phyloP scores from a whole-genome alignment of 2,797 vertebrate species.

The Galaxias olidus region DNA sequence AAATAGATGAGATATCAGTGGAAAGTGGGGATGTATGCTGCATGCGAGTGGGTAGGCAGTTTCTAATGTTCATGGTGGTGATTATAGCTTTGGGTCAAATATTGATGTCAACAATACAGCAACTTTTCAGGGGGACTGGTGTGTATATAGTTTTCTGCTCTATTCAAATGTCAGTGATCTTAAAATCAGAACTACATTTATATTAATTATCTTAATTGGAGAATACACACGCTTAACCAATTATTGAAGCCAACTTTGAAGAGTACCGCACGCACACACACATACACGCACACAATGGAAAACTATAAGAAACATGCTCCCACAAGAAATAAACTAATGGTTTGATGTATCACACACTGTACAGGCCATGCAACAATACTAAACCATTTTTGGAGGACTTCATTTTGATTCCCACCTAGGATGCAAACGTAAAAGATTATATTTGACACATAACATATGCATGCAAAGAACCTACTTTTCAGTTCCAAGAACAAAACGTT shows the following conservation, averaged over 20 bases:
- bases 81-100: conserved; percentile 43
- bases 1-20: conserved; percentile 41
- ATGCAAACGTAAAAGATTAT: conserved; percentile 89
- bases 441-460: conserved; percentile 94
- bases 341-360: conserved; percentile 74
- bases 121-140: conserved; percentile 24
- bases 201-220: conserved; percentile 37
- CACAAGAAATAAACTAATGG: conserved; percentile 69
- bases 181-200: conserved; percentile 30
- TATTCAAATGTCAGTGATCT: conserved; percentile 48
- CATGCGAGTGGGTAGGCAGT: conserved; percentile 16
- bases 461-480: conserved; percentile 95
- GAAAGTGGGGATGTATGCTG: conserved; percentile 19
- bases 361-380: conserved; percentile 78
- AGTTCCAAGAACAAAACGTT: conserved; percentile 87
- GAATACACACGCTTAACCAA: conserved; percentile 38
- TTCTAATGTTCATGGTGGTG: conserved; percentile 29
- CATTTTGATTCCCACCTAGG: conserved; percentile 85
- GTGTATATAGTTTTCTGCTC: conserved; percentile 36
- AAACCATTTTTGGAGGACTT: conserved; percentile 83
- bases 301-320: conserved; percentile 70
- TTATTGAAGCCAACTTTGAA: conserved; percentile 27
- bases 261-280: conserved; percentile 48
- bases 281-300: conserved; percentile 46
- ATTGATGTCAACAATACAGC: conserved; percentile 44